Percentiles rank a stretch among this genome's conserved stretches.
Conservation (phyloP, 2,888 invertebrate species). For the Bembecia ichneumoniformis region DNA sequence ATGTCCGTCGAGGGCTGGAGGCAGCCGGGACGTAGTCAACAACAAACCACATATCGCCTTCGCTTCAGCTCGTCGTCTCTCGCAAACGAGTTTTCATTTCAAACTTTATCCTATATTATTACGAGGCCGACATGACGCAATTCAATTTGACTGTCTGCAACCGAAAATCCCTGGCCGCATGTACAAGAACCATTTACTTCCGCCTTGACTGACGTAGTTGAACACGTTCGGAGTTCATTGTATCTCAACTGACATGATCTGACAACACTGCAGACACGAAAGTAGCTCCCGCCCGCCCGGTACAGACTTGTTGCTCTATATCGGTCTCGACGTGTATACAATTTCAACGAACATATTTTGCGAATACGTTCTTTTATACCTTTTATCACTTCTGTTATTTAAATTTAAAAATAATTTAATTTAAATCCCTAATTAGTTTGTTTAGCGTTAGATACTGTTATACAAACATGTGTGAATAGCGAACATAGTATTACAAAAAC, state of each 20-base stretch:
- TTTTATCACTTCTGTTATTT: too few relatives aligned
- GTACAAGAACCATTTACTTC: slow-evolving; percentile 33
- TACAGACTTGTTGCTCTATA: slow-evolving; percentile 38
- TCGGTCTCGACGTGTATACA: slow-evolving; percentile 14
- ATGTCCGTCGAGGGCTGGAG: slow-evolving; percentile 16
- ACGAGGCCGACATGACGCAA: slow-evolving; percentile 37
- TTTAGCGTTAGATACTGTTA: too few relatives aligned
- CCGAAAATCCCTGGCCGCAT: slow-evolving; percentile 35
- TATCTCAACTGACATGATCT: slow-evolving; percentile 32
- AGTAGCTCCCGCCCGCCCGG: slow-evolving; percentile 5
- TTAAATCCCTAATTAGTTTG: too few relatives aligned
- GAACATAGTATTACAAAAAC: too few relatives aligned
- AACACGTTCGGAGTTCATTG: slow-evolving; percentile 36
- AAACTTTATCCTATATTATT: slow-evolving; percentile 33
- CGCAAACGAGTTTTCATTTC: slow-evolving; percentile 37
- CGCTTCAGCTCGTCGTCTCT: slow-evolving; percentile 4
- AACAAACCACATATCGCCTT: slow-evolving; percentile 14
- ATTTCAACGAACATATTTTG: not conserved
- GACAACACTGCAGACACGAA: slow-evolving; percentile 23
- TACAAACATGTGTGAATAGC: too few relatives aligned
- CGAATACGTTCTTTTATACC: too few relatives aligned
- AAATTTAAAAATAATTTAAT: too few relatives aligned
- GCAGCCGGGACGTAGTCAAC: slow-evolving; percentile 2
- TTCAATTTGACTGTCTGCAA: slow-evolving; percentile 46
- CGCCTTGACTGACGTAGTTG: slow-evolving; percentile 25